Conservation (phyloP, 2,797 vertebrate species). For the Macropodus opercularis region DNA sequence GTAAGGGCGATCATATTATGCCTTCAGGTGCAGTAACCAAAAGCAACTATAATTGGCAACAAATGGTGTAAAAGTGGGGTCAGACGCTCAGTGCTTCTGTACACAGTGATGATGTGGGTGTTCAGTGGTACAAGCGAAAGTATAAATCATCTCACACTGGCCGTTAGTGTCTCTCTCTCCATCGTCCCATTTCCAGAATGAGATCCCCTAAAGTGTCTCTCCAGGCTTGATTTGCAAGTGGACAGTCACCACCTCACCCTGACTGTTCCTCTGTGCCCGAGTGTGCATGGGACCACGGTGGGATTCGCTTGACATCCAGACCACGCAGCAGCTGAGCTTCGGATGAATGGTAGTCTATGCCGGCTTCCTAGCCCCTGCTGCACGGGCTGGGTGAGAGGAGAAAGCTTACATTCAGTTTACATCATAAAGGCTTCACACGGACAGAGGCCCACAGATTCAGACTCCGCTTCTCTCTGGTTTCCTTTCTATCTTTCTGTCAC, state of each 20-base stretch:
- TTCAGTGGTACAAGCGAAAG: conserved; percentile 41
- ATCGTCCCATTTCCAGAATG: conserved; percentile 27
- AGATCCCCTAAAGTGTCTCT: conserved; percentile 50
- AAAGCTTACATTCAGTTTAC: conserved; percentile 82
- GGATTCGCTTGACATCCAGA: conserved; percentile 66
- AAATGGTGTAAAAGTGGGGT: conserved; percentile 60
- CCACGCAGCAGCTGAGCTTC: conserved; percentile 72
- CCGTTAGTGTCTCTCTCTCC: conserved; percentile 33
- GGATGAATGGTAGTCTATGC: conserved; percentile 75
- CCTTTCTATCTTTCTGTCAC: conserved; percentile 48
- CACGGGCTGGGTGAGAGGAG: conserved; percentile 73
- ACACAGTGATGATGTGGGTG: conserved; percentile 40
- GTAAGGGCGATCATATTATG: conserved; percentile 39
- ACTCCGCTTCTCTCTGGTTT: conserved; percentile 43
- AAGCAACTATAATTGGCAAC: conserved; percentile 54
- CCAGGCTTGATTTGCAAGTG: conserved; percentile 77
- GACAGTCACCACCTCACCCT: conserved; percentile 55
- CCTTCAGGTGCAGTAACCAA: conserved; percentile 53
- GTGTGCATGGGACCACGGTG: conserved; percentile 53
- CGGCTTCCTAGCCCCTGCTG: conserved; percentile 63
- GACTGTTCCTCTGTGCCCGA: conserved; percentile 72
- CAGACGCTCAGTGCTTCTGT: conserved; percentile 50
- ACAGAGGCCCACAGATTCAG: conserved; percentile 62
- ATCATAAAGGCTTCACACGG: conserved; percentile 73
- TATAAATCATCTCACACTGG: conserved; percentile 34